These are phyloP conservation scores for Sisor rabdophorus DNA, from an alignment of 2,113 vertebrate genomes.

Conservation along the genomic window DNA sequence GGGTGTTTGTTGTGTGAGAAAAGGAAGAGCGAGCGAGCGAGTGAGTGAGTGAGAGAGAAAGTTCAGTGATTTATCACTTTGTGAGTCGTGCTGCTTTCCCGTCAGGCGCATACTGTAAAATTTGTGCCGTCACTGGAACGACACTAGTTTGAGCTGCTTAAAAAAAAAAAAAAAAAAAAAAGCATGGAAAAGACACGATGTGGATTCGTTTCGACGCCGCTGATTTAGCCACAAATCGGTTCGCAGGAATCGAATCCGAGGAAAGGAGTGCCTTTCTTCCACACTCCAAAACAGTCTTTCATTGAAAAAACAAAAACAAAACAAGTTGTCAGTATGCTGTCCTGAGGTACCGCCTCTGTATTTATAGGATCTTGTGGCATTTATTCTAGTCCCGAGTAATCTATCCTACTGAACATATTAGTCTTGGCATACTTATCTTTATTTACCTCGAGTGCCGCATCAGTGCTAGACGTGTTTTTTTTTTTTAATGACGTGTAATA, in stretches of 20 bases:
- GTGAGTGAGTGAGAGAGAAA: not conserved
- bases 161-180: not conserved
- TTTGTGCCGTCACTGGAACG: not conserved
- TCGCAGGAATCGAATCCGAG: not conserved
- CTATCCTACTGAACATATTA: not conserved
- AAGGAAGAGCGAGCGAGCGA: too few relatives aligned
- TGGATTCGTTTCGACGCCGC: not conserved
- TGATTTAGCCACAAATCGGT: constrained; percentile 12
- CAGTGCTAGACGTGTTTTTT: constrained; percentile 6
- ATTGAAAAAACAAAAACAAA: not conserved
- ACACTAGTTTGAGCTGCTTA: not conserved
- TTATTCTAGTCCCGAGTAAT: not conserved
- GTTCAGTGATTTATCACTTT: constrained; percentile 11
- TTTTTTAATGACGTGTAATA: not conserved
- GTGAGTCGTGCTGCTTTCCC: not conserved
- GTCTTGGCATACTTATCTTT: constrained; percentile 6
- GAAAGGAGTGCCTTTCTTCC: constrained; percentile 24
- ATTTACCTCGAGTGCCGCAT: not conserved
- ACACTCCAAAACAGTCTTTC: not conserved
- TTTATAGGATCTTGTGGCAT: constrained; percentile 3
- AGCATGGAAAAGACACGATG: not conserved
- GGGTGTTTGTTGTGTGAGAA: constrained; percentile 3
- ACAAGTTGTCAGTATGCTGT: not conserved
- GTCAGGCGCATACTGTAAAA: constrained; percentile 2
- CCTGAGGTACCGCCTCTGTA: not conserved